Evolutionary conservation across 2,888 invertebrate genomes (phyloP).

Genomic region (Drosophila bunnanda): DNA sequence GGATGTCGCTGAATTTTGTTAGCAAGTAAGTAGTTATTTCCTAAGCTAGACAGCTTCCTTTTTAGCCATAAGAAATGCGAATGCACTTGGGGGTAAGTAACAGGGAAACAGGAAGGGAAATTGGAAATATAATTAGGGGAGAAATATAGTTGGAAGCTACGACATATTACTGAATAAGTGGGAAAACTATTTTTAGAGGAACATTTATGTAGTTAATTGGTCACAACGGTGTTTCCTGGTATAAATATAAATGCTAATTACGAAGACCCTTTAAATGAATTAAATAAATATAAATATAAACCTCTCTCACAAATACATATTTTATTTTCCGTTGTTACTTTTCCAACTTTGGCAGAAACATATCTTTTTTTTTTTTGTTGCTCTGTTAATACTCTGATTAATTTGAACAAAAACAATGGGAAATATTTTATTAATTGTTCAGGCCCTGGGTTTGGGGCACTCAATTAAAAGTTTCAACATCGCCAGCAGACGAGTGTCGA

Average conservation of each 20-base stretch:
- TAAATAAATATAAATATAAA: not conserved
- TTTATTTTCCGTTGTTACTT: not conserved
- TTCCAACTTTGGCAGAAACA: slow-evolving; percentile 10
- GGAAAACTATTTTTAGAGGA: too few relatives aligned
- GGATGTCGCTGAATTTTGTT: slow-evolving; percentile 16
- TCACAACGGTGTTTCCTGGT: too few relatives aligned
- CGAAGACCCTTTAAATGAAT: not conserved
- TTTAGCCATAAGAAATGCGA: slow-evolving; percentile 9
- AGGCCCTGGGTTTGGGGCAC: slow-evolving; percentile 50
- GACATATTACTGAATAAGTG: not conserved
- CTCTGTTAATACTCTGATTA: slow-evolving; percentile 43
- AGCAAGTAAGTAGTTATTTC: slow-evolving; percentile 12
- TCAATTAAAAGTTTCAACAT: slow-evolving; percentile 78
- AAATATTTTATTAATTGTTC: slow-evolving; percentile 68
- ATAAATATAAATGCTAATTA: not conserved
- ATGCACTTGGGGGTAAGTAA: slow-evolving; percentile 15
- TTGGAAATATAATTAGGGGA: not conserved
- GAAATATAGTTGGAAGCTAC: not conserved
- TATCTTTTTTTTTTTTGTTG: slow-evolving; percentile 14
- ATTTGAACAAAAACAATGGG: slow-evolving; percentile 44
- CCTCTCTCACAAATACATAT: not conserved
- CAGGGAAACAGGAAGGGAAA: not conserved
- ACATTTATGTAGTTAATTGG: too few relatives aligned
- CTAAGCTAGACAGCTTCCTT: not conserved
- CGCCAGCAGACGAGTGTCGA: slow-evolving; percentile 69